Evolutionary conservation across 1,140 invertebrate species (phyloP).

Genomic region (Lanistes nyassanus): DNA sequence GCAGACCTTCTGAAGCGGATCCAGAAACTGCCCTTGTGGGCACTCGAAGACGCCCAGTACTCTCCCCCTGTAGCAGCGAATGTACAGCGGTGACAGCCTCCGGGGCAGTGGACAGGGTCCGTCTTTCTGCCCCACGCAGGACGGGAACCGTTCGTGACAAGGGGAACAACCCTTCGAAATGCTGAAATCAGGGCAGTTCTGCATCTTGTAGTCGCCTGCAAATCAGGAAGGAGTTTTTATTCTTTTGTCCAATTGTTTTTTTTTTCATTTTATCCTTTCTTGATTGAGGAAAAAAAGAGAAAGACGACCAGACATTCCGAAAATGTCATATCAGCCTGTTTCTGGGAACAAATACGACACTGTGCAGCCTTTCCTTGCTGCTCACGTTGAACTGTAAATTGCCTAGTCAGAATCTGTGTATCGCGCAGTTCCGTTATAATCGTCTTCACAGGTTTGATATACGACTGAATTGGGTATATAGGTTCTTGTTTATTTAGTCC

Average conservation of each 20-base stretch:
- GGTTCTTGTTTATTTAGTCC: no score
- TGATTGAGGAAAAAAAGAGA: no score
- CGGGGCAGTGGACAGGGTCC: background rate
- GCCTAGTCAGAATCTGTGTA: no score
- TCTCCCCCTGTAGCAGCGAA: conserved; percentile 6
- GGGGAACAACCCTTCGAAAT: conserved; percentile 1
- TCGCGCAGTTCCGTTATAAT: no score
- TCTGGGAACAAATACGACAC: no score
- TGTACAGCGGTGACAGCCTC: background rate
- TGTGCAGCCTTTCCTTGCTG: no score
- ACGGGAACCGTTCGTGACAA: conserved; percentile 17
- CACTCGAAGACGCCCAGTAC: conserved; percentile 12
- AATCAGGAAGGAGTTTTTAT: background rate
- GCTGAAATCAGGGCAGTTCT: background rate
- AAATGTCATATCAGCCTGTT: no score
- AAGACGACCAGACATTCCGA: no score
- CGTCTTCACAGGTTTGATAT: no score
- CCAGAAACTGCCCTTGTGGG: conserved; percentile 19
- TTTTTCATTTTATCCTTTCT: no score
- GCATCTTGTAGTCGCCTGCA: conserved; percentile 1
- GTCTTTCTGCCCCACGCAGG: conserved; percentile 3
- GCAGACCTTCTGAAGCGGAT: conserved; percentile 7
- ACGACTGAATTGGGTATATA: no score
- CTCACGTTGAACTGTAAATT: no score
- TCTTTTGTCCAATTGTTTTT: background rate